A percentile compares a stretch with the other conserved stretches of the same genome.
Evolutionary conservation across 1,140 invertebrate genomes (phyloP).

Genomic region (Drosophila navojoa): DNA sequence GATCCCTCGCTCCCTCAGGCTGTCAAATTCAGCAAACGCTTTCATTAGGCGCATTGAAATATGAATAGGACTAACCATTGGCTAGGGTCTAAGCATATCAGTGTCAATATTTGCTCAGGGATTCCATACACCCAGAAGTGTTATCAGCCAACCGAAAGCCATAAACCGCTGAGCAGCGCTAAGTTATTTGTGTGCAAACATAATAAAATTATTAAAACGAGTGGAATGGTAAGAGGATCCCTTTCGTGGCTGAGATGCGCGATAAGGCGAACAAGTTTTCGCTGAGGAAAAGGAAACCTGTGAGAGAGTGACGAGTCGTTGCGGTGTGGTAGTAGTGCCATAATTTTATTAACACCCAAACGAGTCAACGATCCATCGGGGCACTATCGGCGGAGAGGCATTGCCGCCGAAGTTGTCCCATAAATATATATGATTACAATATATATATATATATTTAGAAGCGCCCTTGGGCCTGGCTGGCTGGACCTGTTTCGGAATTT

Average conservation of each 20-base stretch:
- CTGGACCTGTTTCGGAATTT: slow-evolving; percentile 60
- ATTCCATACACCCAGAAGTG: slow-evolving; percentile 37
- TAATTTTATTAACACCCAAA: slow-evolving; percentile 78
- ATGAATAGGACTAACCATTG: slow-evolving; percentile 44
- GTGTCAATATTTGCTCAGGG: slow-evolving; percentile 38
- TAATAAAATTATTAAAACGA: slow-evolving; percentile 78
- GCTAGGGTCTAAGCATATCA: slow-evolving; percentile 55
- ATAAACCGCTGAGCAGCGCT: slow-evolving; percentile 56
- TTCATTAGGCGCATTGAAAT: slow-evolving; percentile 58
- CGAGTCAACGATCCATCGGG: slow-evolving; percentile 29
- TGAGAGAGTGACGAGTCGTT: slow-evolving; percentile 31
- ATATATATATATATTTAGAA: slow-evolving; percentile 74
- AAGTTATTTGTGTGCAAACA: slow-evolving; percentile 74
- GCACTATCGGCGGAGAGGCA: neutral
- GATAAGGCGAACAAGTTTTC: slow-evolving; percentile 54
- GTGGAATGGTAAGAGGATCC: slow-evolving; percentile 65
- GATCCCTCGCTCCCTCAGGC: neutral
- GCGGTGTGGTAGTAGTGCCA: slow-evolving; percentile 38
- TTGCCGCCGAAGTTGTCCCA: slow-evolving; percentile 59
- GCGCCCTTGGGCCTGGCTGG: slow-evolving; percentile 22
- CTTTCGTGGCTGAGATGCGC: slow-evolving; percentile 31
- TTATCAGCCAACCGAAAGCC: slow-evolving; percentile 46
- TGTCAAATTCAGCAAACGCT: slow-evolving; percentile 24
- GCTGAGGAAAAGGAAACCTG: neutral
- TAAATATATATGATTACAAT: slow-evolving; percentile 80